Evolutionary conservation across 2,888 invertebrate genomes (phyloP).

Genomic region (Drosophila subsilvestris): DNA sequence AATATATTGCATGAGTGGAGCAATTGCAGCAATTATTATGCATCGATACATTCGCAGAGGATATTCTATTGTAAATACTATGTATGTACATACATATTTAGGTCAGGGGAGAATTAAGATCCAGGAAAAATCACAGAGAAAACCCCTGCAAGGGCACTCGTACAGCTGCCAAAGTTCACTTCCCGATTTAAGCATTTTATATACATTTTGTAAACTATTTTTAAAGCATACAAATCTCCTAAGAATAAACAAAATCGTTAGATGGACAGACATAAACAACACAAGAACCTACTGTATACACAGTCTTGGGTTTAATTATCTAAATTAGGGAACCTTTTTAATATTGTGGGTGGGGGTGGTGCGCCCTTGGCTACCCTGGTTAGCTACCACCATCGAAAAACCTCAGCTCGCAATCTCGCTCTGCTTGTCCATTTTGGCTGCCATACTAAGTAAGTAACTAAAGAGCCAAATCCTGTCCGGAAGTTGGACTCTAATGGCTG

Average conservation of each 20-base stretch:
- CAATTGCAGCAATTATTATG: background rate
- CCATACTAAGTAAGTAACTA: background rate
- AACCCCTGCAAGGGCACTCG: no score
- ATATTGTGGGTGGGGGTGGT: no score
- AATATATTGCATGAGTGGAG: background rate
- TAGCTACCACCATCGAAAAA: no score
- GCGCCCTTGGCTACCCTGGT: background rate
- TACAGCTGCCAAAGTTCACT: no score
- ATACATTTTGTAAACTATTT: no score
- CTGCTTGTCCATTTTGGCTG: background rate
- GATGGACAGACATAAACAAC: no score
- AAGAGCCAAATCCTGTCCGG: constrained; percentile 9
- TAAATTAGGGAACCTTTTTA: constrained; percentile 1
- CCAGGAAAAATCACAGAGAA: background rate
- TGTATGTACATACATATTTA: background rate
- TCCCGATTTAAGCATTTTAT: no score
- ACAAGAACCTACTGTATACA: background rate
- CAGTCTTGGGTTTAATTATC: background rate
- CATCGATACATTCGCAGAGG: background rate
- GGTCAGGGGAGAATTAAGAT: background rate
- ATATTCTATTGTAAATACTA: no score
- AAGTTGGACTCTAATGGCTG: constrained; percentile 32
- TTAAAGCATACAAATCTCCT: no score
- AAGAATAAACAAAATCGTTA: no score
- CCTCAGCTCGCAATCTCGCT: background rate